Evolutionary conservation across 2,797 vertebrate genomes (phyloP).

Genomic region (Melanitta fusca): DNA sequence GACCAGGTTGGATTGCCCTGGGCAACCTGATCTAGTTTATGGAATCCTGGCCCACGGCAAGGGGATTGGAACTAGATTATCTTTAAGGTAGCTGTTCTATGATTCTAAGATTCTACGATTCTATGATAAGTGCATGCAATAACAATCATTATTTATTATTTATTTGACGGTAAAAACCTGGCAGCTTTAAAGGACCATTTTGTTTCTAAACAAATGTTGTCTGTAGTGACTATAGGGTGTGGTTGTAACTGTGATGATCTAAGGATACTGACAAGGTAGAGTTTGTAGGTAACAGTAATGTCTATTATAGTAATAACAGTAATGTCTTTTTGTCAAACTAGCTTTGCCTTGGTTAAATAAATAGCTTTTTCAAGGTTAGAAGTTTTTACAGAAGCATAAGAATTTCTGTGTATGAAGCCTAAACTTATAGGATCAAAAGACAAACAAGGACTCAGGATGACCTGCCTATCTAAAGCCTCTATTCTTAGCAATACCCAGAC

Average conservation of each 20-base stretch:
- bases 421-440: neutral
- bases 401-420: neutral
- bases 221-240: neutral
- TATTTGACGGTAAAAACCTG: neutral
- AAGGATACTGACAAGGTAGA: neutral
- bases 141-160: neutral
- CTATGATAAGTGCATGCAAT: neutral
- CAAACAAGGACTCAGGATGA: neutral
- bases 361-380: neutral
- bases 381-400: neutral
- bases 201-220: neutral
- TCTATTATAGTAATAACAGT: neutral
- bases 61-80: no score
- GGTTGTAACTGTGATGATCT: neutral
- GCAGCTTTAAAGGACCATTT: neutral
- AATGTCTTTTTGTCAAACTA: neutral
- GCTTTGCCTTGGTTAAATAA: neutral
- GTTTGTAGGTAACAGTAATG: neutral
- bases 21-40: no score
- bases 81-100: no score
- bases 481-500: neutral
- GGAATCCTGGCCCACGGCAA: no score
- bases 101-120: no score
- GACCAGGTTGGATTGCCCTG: no score
- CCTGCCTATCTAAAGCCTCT: neutral